These are phyloP conservation scores for Xanthia togata DNA, from an alignment of 2,888 invertebrate species.

Conservation along the genomic window DNA sequence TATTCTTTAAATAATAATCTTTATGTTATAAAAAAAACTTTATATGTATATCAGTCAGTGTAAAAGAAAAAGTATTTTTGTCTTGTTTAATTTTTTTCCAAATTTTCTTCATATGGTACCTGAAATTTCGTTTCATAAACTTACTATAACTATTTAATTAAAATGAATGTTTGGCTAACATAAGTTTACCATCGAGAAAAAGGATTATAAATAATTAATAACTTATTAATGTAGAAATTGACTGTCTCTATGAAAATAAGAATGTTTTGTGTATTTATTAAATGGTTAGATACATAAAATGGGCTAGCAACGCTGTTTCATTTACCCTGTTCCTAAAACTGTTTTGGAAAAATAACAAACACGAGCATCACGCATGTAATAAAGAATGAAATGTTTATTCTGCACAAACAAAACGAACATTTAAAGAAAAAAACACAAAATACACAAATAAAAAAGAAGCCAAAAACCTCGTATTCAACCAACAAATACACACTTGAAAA, in stretches of 20 bases:
- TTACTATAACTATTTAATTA: conserved; percentile 45
- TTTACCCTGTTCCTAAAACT: conserved; percentile 39
- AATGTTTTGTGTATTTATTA: conserved; percentile 82
- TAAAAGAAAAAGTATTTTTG: conserved; percentile 7
- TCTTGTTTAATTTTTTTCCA: conserved; percentile 30
- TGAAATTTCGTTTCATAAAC: conserved; percentile 55
- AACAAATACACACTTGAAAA: too few species aligned
- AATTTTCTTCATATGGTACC: conserved; percentile 62
- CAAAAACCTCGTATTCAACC: too few species aligned
- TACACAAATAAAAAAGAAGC: too few species aligned
- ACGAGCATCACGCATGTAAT: background rate
- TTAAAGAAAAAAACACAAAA: too few species aligned
- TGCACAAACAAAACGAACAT: too few species aligned
- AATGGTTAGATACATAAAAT: conserved; percentile 81
- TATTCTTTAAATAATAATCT: conserved; percentile 40
- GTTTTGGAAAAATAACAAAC: background rate
- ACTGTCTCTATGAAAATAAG: conserved; percentile 80
- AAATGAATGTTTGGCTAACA: conserved; percentile 68
- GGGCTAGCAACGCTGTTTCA: conserved; percentile 70
- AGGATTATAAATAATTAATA: conserved; percentile 66
- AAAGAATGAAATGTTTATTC: too few species aligned
- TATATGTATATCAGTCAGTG: conserved; percentile 31
- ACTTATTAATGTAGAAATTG: conserved; percentile 76
- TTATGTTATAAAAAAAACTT: conserved; percentile 39
- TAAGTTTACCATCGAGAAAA: conserved; percentile 87